These are phyloP conservation scores for Troglohyphantes excavatus DNA, from an alignment of 2,888 invertebrate genomes.

Conservation along the genomic window DNA sequence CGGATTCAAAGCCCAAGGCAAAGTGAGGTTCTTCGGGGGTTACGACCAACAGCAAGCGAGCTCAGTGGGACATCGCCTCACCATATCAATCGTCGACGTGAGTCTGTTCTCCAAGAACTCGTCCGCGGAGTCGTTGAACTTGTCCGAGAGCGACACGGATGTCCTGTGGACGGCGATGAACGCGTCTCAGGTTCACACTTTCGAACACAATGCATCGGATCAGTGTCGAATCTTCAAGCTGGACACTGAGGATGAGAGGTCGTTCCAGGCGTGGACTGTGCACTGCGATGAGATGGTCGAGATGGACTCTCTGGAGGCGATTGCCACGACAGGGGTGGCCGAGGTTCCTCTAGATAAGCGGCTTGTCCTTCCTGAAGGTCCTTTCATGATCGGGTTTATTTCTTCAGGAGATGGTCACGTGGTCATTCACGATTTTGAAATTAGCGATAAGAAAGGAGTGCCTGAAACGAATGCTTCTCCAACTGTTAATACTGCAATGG, in stretches of 20 bases:
- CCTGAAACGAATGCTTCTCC: not conserved
- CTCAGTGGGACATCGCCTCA: conserved; percentile 15
- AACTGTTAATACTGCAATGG: not conserved
- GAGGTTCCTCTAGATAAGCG: conserved; percentile 37
- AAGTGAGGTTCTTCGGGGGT: conserved; percentile 33
- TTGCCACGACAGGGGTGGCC: conserved; percentile 2
- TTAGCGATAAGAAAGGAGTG: conserved; percentile 6
- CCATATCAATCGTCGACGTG: conserved; percentile 48
- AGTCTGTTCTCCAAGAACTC: conserved; percentile 53
- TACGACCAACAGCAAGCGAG: not conserved
- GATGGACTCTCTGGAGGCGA: conserved; percentile 6
- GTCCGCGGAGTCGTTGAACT: not conserved
- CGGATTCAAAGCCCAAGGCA: conserved; percentile 18
- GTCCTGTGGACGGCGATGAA: conserved; percentile 66
- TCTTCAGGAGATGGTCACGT: conserved; percentile 66
- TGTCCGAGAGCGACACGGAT: conserved; percentile 55
- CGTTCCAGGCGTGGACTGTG: conserved; percentile 66
- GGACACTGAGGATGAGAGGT: conserved; percentile 22
- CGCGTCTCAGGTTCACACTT: conserved; percentile 42
- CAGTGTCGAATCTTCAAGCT: conserved; percentile 54
- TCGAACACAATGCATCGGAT: not conserved
- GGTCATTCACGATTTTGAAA: conserved; percentile 49
- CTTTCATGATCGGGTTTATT: conserved; percentile 70
- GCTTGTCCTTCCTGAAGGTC: conserved; percentile 49
- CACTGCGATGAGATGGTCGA: conserved; percentile 38